These are phyloP conservation scores for Hedychridium roseum DNA, from an alignment of 2,888 invertebrate genomes.

Conservation along the genomic window DNA sequence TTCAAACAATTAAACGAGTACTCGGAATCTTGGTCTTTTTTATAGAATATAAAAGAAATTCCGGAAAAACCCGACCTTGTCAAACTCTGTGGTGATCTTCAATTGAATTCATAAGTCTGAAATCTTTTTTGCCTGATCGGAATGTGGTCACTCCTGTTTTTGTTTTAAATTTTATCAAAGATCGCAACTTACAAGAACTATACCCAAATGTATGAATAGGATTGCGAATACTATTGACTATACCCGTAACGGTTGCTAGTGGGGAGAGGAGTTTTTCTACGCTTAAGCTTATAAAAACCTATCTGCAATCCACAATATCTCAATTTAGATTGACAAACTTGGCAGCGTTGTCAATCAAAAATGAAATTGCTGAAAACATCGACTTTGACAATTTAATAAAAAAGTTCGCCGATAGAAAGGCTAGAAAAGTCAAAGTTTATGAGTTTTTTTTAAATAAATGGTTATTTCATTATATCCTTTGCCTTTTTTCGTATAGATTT, in stretches of 20 bases:
- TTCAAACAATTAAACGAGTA: slow-evolving; percentile 27
- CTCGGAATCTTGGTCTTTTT: slow-evolving; percentile 22
- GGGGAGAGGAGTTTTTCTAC: slow-evolving; percentile 24
- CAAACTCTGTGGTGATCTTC: slow-evolving; percentile 17
- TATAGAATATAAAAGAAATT: slow-evolving; percentile 21
- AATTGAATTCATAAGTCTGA: slow-evolving; percentile 14
- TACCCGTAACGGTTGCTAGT: slow-evolving; percentile 24
- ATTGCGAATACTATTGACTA: slow-evolving; percentile 20
- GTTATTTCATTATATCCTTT: too few species aligned
- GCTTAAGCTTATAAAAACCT: slow-evolving; percentile 25
- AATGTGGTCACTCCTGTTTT: slow-evolving; percentile 8
- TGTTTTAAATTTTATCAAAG: slow-evolving; percentile 12
- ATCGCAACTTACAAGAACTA: slow-evolving; percentile 9
- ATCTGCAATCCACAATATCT: slow-evolving; percentile 21
- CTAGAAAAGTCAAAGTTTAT: slow-evolving; percentile 36
- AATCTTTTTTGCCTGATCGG: slow-evolving; percentile 8
- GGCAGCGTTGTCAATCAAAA: slow-evolving; percentile 41
- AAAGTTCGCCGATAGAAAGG: slow-evolving; percentile 38
- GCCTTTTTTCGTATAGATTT: too few species aligned
- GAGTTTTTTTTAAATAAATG: neutral
- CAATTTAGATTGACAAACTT: slow-evolving; percentile 21
- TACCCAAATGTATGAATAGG: slow-evolving; percentile 20
- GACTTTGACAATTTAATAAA: slow-evolving; percentile 36
- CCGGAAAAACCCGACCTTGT: slow-evolving; percentile 17
- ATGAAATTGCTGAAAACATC: slow-evolving; percentile 37